Base-by-base conservation (phyloP, 2,113 vertebrate species). In the Sapayoa aenigma region DNA sequence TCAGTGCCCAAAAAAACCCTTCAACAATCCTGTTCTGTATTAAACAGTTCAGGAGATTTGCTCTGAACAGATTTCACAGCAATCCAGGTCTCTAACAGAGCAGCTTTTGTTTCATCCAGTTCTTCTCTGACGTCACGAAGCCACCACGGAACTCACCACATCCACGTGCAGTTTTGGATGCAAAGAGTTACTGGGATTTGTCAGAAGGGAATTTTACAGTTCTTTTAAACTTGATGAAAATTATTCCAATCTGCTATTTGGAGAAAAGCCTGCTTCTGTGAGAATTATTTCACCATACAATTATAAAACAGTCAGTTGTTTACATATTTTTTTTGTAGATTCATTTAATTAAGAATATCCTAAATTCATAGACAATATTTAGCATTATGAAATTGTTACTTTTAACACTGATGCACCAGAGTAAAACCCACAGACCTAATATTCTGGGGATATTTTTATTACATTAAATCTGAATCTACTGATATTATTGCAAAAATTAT, bases 1-100 rank as follows among this genome's bases (percentile, higher is more conserved):
- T 94, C 7, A 90, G 76, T 65, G 90, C 88, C 5, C 31, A 87
- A 86, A 94, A 71, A 59, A 89, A 96, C 90, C 65, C 83, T 90
- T 84, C 69, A 86, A 78, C 85, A 96, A 96, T 65, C 76, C 90
- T 53, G 74, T 81, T 96, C 91, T 90, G 91, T 63, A 92, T 63
- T 11, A 65, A 93, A 93, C 63, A 81, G 72, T 92, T 93, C 60
- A 95, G 90, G 82, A 95, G 93, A 92, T 95, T 87, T 95, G 47
- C 63, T 68, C 72, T 37, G 37, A 95, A 93, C 79, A 88, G 65
- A 90, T 74, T 96, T 89, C 93, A 81, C 85, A 90, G 76, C 65
- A 94, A 88, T 78, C 65, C 93, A 94, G 93, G 92, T 92, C 93
- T 89, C 69, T 89, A 94, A 97, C 94, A 97, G 80, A 96, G 93